Base-by-base conservation (phyloP, 2,888 invertebrate genomes). In the Acleris literana region DNA sequence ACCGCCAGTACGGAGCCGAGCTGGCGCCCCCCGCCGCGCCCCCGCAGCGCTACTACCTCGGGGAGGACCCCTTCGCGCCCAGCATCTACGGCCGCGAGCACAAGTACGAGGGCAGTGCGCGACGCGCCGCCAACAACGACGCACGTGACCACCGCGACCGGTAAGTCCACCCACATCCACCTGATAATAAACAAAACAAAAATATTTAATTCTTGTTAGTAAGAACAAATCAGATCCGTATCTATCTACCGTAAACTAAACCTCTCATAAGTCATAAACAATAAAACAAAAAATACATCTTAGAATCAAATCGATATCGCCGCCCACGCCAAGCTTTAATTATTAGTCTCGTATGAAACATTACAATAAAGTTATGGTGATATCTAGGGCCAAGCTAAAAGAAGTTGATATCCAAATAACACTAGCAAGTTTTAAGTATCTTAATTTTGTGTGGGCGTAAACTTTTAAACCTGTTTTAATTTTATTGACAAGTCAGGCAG, bases 41-140 rank as follows among this genome's bases (percentile, higher is more conserved):
- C 13, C 94, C 95, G 70, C 96, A 96, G 81, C 94, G 96, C 73
- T 97, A 97, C 89, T 97, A 97, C 86, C 93, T 97, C 73, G 97
- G 97, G 48, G 97, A 97, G 89, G 97, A 97, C 92, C 97, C 97
- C 33, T 97, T 96, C 85, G 96, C 95, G 65, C 96, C 95, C 71
- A 96, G 96, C 87, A 96, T 97, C 82, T 97, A 96, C 86, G 96
- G 97, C 70, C 94, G 96, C 78, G 97, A 97, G 87, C 96, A 96
- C 86, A 96, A 97, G 82, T 97, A 97, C 90, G 96, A 95, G 86
- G 94, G 95, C 80, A 94, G 93, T 86, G 88, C 94, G 69, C 90
- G 90, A 76, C 90, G 93, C 76, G 79, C 84, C 76, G 85, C 85
- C 81, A 87, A 81, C 69, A 76, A 76, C 72, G 90, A 90, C 86